These are phyloP conservation scores for Myripristis jacobus DNA, from an alignment of 2,797 vertebrate species.

Conservation along the genomic window DNA sequence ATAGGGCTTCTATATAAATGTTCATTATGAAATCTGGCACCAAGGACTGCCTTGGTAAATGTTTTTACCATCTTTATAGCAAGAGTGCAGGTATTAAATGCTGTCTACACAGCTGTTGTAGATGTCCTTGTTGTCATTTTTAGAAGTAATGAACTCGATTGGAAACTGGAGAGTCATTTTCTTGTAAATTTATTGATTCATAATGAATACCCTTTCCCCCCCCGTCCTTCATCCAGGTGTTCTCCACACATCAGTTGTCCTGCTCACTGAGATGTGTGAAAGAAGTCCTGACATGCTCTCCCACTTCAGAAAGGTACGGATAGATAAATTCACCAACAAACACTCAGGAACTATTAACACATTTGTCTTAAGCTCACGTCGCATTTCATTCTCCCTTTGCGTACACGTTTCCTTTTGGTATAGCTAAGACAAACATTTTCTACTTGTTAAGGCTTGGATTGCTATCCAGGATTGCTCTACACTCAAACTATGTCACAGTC, in stretches of 20 bases:
- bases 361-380: constrained; percentile 69
- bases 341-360: constrained; percentile 30
- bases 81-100: too few relatives aligned
- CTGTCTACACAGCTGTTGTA: too few relatives aligned
- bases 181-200: background rate
- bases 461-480: constrained; percentile 50
- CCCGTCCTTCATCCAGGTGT: constrained; percentile 85
- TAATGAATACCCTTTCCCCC: background rate
- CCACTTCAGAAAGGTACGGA: constrained; percentile 97
- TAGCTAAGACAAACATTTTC: constrained; percentile 45
- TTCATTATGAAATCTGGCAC: too few relatives aligned
- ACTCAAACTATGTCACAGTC: constrained; percentile 62
- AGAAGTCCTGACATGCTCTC: constrained; percentile 99
- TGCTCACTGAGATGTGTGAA: constrained; percentile 99
- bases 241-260: constrained; percentile 98
- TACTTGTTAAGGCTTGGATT: constrained; percentile 54
- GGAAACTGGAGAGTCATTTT: background rate
- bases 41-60: too few relatives aligned
- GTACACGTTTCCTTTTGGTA: constrained; percentile 65
- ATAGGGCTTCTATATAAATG: too few relatives aligned
- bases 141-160: background rate
- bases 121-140: too few relatives aligned
- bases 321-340: background rate
- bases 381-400: constrained; percentile 78
- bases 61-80: too few relatives aligned